Base-by-base conservation (phyloP, 2,797 vertebrate species). In the Champsocephalus gunnari region DNA sequence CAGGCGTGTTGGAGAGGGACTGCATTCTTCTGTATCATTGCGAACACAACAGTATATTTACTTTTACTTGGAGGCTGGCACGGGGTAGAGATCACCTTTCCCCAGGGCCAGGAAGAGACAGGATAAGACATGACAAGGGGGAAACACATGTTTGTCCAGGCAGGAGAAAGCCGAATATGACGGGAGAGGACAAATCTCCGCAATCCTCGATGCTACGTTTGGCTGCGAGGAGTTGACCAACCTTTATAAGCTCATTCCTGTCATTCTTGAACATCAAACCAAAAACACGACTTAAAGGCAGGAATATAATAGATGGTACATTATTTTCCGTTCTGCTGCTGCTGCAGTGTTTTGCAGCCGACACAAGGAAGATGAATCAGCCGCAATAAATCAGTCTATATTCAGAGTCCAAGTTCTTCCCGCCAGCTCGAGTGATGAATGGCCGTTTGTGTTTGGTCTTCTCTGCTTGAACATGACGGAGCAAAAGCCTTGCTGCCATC, bases 401-500 rank as follows among this genome's bases (percentile, higher is more conserved):
- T 53, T 78, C 51, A 75, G 45, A 66, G 60, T 75, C 66, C 50
- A 63, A 66, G 60, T 67, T 78, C 45, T 50, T 71, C 51, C 16
- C 58, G 66, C 77, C 76, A 84, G 66, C 17, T 76, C 61, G 62
- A 75, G 79, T 82, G 55, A 77, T 66, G 54, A 90, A 79, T 75
- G 66, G 71, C 78, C 71, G 80, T 65, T 76, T 85, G 60, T 87
- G 66, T 81, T 86, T 75, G 68, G 74, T 75, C 66, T 81, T 75
- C 82, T 79, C 85, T 71, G 19, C 62, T 82, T 73, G 66, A 75
- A 82, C 79, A 84, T 82, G 79, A 89, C 66, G 14, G 58, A 82
- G 77, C 73, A 88, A 86, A 84, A 68, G 65, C 59, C 28, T 3
- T 6, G 54, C 62, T 81, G 73, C 69, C 75, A 80, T 65, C 75